A percentile compares a stretch with the other conserved stretches of the same genome.
Evolutionary conservation across 2,888 invertebrate species (phyloP).

Genomic region (Lycaena phlaeas): DNA sequence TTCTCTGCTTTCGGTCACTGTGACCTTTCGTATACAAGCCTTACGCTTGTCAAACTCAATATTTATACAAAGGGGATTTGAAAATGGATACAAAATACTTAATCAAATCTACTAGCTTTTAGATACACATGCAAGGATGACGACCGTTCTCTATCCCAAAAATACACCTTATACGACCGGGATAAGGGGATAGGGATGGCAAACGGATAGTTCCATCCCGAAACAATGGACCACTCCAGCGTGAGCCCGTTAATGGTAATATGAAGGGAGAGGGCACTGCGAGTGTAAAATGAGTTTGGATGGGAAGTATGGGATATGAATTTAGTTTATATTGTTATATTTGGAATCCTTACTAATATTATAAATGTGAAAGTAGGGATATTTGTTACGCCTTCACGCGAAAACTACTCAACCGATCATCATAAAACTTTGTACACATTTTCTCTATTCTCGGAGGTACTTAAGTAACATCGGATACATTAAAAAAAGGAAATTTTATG

Average conservation of each 20-base stretch:
- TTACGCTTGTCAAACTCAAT: slow-evolving; percentile 14
- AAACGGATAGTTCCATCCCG: slow-evolving; percentile 24
- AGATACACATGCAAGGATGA: slow-evolving; percentile 24
- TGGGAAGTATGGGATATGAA: no score
- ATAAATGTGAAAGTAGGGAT: no score
- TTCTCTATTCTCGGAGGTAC: no score
- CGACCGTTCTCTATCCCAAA: slow-evolving; percentile 18
- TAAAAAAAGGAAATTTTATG: no score
- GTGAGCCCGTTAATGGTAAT: slow-evolving; percentile 48
- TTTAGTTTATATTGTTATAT: no score
- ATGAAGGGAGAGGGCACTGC: slow-evolving; percentile 28
- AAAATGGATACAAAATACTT: slow-evolving; percentile 40
- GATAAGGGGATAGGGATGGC: slow-evolving; percentile 15
- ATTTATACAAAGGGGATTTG: slow-evolving; percentile 11
- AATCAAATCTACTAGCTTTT: slow-evolving; percentile 49
- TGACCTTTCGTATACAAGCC: no score
- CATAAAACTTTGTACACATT: no score
- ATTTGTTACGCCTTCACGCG: no score
- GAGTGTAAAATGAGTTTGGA: not conserved
- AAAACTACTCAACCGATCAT: no score
- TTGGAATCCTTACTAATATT: no score
- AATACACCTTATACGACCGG: slow-evolving; percentile 16
- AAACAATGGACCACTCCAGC: slow-evolving; percentile 47
- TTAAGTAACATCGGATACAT: no score
- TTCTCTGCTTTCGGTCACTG: no score